These are phyloP conservation scores for Rhineura floridana DNA, from an alignment of 2,113 vertebrate genomes.

Conservation along the genomic window DNA sequence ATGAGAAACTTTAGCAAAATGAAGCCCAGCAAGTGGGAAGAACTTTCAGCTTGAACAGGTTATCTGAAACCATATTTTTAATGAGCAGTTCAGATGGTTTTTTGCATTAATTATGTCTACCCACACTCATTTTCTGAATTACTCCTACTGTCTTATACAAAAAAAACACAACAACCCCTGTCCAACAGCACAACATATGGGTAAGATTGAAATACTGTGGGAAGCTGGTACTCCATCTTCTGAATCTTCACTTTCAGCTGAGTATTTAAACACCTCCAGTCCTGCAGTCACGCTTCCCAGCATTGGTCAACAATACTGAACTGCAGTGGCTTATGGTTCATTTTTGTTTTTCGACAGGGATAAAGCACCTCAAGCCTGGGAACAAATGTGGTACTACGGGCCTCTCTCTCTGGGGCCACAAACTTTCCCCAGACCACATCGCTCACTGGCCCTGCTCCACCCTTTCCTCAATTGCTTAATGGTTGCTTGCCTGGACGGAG, in stretches of 20 bases:
- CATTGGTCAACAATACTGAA: neutral
- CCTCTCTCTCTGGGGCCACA: no score
- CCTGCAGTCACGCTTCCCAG: neutral
- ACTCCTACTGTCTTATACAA: conserved; percentile 4
- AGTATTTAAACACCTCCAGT: neutral
- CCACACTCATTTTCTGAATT: neutral
- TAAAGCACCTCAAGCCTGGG: no score
- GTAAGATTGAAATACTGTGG: neutral
- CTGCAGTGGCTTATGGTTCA: neutral
- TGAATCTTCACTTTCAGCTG: neutral
- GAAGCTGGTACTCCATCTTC: neutral
- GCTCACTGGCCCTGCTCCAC: no score
- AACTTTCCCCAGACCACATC: no score
- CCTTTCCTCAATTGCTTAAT: no score
- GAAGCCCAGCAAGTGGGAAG: neutral
- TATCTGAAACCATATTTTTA: conserved; percentile 28
- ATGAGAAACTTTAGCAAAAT: neutral
- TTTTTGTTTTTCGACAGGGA: neutral
- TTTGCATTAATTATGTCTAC: neutral
- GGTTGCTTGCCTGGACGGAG: no score
- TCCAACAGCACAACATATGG: neutral
- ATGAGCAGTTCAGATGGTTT: conserved; percentile 2
- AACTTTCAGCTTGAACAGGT: neutral
- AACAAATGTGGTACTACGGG: no score
- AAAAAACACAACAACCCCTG: no score